Percentiles rank a stretch among this genome's conserved stretches.
Conservation (phyloP, 2,888 invertebrate genomes). For the Limenitis camilla region DNA sequence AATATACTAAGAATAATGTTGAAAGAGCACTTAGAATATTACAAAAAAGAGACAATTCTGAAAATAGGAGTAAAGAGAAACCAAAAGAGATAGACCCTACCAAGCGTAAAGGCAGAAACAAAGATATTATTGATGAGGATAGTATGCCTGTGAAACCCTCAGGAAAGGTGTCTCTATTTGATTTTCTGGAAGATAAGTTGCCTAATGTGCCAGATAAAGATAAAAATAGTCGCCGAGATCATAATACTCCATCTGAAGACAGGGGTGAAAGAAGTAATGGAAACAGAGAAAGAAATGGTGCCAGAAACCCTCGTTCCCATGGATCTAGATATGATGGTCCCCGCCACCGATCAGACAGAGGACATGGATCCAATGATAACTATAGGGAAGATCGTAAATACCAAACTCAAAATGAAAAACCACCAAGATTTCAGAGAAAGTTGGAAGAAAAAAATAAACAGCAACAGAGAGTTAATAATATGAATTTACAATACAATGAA, state of each 20-base stretch:
- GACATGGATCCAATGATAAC: conserved; percentile 55
- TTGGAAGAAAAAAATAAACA: conserved; percentile 65
- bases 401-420: conserved; percentile 68
- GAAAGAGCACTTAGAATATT: conserved; percentile 81
- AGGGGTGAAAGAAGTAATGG: conserved; percentile 48
- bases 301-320: conserved; percentile 49
- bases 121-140: conserved; percentile 70
- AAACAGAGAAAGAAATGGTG: conserved; percentile 49
- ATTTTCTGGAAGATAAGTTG: conserved; percentile 87
- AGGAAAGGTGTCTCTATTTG: conserved; percentile 86
- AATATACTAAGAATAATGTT: conserved; percentile 81
- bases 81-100: conserved; percentile 57
- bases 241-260: conserved; percentile 42
- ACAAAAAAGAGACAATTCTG: conserved; percentile 73
- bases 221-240: conserved; percentile 47
- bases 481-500: conserved; percentile 47
- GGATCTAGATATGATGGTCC: conserved; percentile 49
- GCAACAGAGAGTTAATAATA: conserved; percentile 36
- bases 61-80: conserved; percentile 60
- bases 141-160: conserved; percentile 81
- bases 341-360: conserved; percentile 49
- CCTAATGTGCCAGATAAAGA: conserved; percentile 73
- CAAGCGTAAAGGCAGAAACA: conserved; percentile 65
- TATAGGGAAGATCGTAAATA: conserved; percentile 60
- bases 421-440: conserved; percentile 77